Conservation (phyloP, 2,797 vertebrate species). For the Choloepus didactylus region DNA sequence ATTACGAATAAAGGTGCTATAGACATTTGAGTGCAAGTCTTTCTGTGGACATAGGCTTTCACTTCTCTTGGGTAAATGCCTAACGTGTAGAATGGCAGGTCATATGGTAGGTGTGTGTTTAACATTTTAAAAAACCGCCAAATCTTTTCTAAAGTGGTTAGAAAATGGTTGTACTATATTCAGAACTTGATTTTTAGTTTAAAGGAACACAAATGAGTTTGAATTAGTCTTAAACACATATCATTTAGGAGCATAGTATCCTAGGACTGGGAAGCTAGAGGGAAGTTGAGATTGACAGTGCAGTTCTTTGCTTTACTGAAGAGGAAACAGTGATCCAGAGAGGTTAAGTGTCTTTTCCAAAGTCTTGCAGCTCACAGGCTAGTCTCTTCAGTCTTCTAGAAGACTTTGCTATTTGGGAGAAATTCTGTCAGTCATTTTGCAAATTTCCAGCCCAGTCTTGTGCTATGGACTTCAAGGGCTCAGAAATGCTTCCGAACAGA, state of each 20-base stretch:
- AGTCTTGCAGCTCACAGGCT: background rate
- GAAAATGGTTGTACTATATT: background rate
- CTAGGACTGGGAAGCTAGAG: background rate
- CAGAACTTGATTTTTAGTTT: conserved; percentile 57
- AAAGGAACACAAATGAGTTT: conserved; percentile 46
- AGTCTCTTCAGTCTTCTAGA: background rate
- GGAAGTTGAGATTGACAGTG: background rate
- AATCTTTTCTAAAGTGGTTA: background rate
- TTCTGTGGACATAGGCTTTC: background rate
- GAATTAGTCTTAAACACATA: background rate
- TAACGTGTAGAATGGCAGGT: background rate
- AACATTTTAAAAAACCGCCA: conserved; percentile 60
- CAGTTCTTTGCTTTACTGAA: background rate
- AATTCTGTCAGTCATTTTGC: background rate
- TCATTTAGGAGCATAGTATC: background rate
- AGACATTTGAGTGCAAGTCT: background rate
- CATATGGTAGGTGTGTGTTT: background rate
- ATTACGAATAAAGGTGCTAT: background rate
- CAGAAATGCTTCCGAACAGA: background rate
- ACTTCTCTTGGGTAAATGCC: conserved; percentile 27
- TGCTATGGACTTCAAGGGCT: background rate
- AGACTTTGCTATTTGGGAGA: background rate
- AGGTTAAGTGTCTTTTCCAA: background rate
- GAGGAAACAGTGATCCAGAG: background rate
- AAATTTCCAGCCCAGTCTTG: background rate